Evolutionary conservation across 2,888 invertebrate genomes (phyloP), one percentile per base, ranked within the genome.

Genomic region (Drosophila rubida): DNA sequence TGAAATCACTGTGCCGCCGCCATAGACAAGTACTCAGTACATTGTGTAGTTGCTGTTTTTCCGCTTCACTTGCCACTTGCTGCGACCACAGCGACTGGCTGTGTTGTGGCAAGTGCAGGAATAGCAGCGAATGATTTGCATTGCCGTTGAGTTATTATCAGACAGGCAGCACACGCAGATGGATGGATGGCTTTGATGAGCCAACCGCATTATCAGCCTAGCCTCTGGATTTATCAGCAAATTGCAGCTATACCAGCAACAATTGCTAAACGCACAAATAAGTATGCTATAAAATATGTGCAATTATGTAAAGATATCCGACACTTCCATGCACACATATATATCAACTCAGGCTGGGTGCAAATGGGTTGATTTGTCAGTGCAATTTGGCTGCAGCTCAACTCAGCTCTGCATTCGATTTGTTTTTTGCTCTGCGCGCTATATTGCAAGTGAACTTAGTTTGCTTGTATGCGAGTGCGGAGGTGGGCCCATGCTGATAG

Each of bases 71-170:
- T 72, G 68, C 63, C 51, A 58, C 58, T 55, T 66, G 62, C 69
- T 27, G 41, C 57, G 50, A 70, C 77, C 76, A 49, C 69, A 66
- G 66, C 44, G 53, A 53, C 41, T 53, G 60, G 30, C 61, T 73
- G 60, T 46, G 63, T 66, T 82, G 86, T 50, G 74, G 83, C 58
- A 48, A 67, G 64, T 42, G 48, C 57, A 27, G 64, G 39, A 54
- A 49, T 42, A 53, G 61, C 53, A 60, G 78, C 51, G 45, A 54
- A 60, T 70, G 67, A 72, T 69, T 81, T 67, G 48, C 62, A 64
- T 73, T 69, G 22, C 62, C 60, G 75, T 67, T 66, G 54, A 69
- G 72, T 37, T 37, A 14, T 78, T 69, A 76, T 80, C 69, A 57
- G 65, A 49, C 22, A 46, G 16, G 13, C 58, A 54, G 16, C 54